Percentiles rank a stretch among this genome's conserved stretches.
phyloP scores from a whole-genome alignment of 2,888 invertebrate genomes.

The Euzetes globulus region DNA sequence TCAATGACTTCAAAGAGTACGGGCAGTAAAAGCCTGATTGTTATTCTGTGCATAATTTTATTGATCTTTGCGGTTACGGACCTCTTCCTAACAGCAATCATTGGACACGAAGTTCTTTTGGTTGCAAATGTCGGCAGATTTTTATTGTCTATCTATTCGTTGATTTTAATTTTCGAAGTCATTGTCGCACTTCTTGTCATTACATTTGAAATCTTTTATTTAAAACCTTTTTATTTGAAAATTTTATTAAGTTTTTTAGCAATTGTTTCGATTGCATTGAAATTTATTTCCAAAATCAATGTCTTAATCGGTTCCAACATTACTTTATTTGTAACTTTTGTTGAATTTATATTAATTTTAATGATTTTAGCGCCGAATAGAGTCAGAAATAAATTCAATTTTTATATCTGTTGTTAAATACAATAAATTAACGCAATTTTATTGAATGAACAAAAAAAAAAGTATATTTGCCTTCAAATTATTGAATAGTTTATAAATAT shows the following conservation, averaged over 20 bases:
- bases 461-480: not conserved
- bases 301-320: constrained; percentile 10
- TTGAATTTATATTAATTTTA: constrained; percentile 22
- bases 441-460: not conserved
- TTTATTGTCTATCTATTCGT: not conserved
- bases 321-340: constrained; percentile 10
- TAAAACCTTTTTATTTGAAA: not conserved
- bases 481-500: not conserved
- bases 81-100: not conserved
- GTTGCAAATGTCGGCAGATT: not conserved
- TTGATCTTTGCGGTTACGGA: constrained; percentile 1
- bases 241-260: constrained; percentile 8
- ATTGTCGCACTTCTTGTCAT: constrained; percentile 16
- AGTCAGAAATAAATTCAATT: not conserved
- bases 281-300: constrained; percentile 14
- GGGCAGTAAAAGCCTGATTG: not conserved
- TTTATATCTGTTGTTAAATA: constrained; percentile 1
- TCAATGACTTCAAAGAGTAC: not conserved
- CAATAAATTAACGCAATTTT: too few relatives aligned
- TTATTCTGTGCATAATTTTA: not conserved
- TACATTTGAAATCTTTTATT: constrained; percentile 5
- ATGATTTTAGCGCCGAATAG: not conserved
- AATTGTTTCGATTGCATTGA: not conserved
- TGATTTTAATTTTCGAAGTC: constrained; percentile 2
- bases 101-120: not conserved